Base-by-base conservation (phyloP, 2,888 invertebrate genomes). In the Rhagium mordax region DNA sequence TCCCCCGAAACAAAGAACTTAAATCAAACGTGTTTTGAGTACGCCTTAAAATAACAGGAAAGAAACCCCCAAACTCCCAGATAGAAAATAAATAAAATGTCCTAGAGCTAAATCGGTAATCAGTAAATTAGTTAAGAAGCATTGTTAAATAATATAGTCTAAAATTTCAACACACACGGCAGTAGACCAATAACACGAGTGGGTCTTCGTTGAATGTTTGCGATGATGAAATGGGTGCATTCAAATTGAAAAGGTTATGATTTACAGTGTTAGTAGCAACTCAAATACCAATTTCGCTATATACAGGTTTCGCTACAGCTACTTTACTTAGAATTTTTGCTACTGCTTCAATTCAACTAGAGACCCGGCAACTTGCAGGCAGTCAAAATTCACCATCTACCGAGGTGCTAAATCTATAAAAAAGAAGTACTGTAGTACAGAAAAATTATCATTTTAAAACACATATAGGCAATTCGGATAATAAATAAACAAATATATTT, bases 131-230 rank as follows among this genome's bases (percentile, higher is more conserved):
- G 75, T 81, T 81, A 79, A 78, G 72, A 78, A 77, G 76, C 78
- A 79, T 82, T 74, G 74, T 83, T 81, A 82, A 74, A 75, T 79
- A 75, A 79, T 76, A 78, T 64, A 68, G 70, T 83, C 85, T 85
- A 85, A 83, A 84, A 84, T 84, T 83, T 84, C 80, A 84, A 85
- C 86, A 86, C 86, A 86, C 86, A 86, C 86, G 86, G 86, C 86
- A 86, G 86, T 82, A 84, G 79, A 84, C 79, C 81, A 80, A 77
- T 71, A 75, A 70, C 64, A 64, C 62, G 33, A 6, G 13, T 8
- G 70, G 57, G 61, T 62, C 74, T 76, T 68, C 60, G 24, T 24
- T 72, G 74, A 76, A 65, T 67, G 61, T 72, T 72, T 67, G 64
- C 69, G 70, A 74, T 72, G 76, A 72, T 65, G 59, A 72, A 59